Evolutionary conservation across 1,140 invertebrate genomes (phyloP).

Genomic region (Tribolium madens): DNA sequence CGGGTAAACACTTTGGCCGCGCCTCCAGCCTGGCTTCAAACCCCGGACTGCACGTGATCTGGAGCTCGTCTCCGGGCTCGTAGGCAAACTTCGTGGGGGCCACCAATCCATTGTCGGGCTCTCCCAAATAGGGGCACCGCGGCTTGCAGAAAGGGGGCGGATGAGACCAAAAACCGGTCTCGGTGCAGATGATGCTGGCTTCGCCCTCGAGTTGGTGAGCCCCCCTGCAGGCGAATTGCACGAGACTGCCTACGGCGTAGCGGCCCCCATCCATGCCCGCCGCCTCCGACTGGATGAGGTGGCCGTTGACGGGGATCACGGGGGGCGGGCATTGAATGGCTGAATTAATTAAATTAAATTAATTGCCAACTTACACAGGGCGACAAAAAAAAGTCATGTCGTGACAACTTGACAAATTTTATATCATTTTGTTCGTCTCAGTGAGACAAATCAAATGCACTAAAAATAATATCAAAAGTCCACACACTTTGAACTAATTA

Average conservation of each 20-base stretch:
- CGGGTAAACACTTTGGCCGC: conserved; percentile 67
- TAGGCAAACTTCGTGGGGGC: conserved; percentile 82
- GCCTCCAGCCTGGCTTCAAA: conserved; percentile 66
- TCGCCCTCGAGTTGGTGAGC: conserved; percentile 82
- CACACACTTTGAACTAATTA: too few species aligned
- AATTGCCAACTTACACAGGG: too few species aligned
- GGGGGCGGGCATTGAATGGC: conserved; percentile 85
- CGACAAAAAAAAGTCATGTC: too few species aligned
- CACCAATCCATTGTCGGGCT: conserved; percentile 78
- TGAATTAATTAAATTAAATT: conserved; percentile 61
- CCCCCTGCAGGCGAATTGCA: conserved; percentile 81
- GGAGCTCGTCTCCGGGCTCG: conserved; percentile 79
- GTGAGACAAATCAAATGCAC: too few species aligned
- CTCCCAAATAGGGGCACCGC: conserved; percentile 80
- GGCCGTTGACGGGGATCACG: conserved; percentile 78
- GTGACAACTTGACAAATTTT: too few species aligned
- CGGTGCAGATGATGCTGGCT: conserved; percentile 84
- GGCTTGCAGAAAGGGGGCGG: conserved; percentile 85
- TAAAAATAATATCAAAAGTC: too few species aligned
- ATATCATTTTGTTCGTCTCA: too few species aligned
- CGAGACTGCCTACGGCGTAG: conserved; percentile 80
- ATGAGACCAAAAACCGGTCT: conserved; percentile 89
- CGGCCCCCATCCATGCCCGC: conserved; percentile 68
- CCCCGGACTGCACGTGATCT: conserved; percentile 78
- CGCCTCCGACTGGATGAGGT: conserved; percentile 71